Base-by-base conservation (phyloP, 2,113 vertebrate genomes). In the Meles meles region DNA sequence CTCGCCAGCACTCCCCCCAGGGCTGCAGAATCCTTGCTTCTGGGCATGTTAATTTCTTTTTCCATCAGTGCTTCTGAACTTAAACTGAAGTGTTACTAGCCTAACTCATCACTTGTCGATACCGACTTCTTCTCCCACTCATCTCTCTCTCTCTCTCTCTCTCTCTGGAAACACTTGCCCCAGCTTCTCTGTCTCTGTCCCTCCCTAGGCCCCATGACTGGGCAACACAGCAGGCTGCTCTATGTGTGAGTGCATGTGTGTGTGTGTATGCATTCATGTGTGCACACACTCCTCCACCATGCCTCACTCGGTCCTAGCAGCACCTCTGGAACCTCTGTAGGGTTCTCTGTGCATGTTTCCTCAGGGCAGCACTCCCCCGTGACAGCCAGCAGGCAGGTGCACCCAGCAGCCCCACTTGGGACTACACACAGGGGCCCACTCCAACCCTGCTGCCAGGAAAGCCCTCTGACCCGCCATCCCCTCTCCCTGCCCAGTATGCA, bases 71-170 rank as follows among this genome's bases (percentile, higher is more conserved):
- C 44, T 94, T 79, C 88, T 86, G 96, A 97, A 80, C 42, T 92
- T 83, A 80, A 76, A 69, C 96, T 96, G 55, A 97, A 96, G 80
- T 91, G 81, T 96, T 44, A 37, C 85, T 20, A 44, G 44, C 93
- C 90, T 97, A 95, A 95, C 93, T 98, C 90, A 88, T 90, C 87
- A 71, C 71, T 57, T 95, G 94, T 95, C 76, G 2, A 90, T 96
- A 90, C 44, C 80, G 88, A 65, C 90, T 90, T 81, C 89, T 55
- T 88, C 76, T 90, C 42, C 34, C 31, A 39, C 34, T 80, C 29
- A 20, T 97, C n/a, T n/a, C n/a, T 95, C 92, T 63, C 61, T 85
- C 31, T 79, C 18, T 85, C 31, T 79, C 18, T 95, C 86, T 31
- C 31, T 44, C 61, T 79, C 92, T 42, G 9, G 13, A 89, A 65